A percentile compares a stretch with the other conserved stretches of the same genome.
phyloP scores from a whole-genome alignment of 2,888 invertebrate genomes.

The Scelioninae gen. 2 region DNA sequence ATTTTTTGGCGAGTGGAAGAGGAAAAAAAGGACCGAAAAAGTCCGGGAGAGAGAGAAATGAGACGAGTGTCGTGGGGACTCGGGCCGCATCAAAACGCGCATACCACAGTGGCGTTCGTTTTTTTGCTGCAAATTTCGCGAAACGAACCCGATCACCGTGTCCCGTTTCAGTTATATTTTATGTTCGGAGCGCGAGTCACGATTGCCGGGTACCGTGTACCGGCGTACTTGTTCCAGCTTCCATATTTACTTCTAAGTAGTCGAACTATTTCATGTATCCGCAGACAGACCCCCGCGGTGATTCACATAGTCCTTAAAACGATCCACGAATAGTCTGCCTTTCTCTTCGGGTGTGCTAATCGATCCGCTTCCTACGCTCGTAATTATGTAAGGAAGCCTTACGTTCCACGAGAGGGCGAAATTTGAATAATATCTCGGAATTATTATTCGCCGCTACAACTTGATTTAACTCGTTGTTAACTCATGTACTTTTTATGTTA shows the following conservation, averaged over 20 bases:
- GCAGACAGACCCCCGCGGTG: conserved; percentile 69
- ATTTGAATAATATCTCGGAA: conserved; percentile 61
- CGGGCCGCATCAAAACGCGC: conserved; percentile 36
- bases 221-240: conserved; percentile 59
- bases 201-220: conserved; percentile 57
- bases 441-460: conserved; percentile 56
- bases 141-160: conserved; percentile 41
- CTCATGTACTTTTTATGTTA: conserved; percentile 52
- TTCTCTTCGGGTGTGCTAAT: conserved; percentile 75
- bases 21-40: no score
- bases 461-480: conserved; percentile 58
- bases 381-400: conserved; percentile 73
- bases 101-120: conserved; percentile 38
- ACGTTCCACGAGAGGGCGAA: conserved; percentile 64
- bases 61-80: neutral
- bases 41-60: no score
- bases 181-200: conserved; percentile 58
- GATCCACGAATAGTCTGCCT: conserved; percentile 73
- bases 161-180: conserved; percentile 56
- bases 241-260: conserved; percentile 62
- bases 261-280: conserved; percentile 61
- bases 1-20: conserved; percentile 27
- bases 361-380: conserved; percentile 75
- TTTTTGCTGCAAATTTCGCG: conserved; percentile 44
- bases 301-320: conserved; percentile 73